Conservation (phyloP, 2,888 invertebrate species). For the Meganola albula region DNA sequence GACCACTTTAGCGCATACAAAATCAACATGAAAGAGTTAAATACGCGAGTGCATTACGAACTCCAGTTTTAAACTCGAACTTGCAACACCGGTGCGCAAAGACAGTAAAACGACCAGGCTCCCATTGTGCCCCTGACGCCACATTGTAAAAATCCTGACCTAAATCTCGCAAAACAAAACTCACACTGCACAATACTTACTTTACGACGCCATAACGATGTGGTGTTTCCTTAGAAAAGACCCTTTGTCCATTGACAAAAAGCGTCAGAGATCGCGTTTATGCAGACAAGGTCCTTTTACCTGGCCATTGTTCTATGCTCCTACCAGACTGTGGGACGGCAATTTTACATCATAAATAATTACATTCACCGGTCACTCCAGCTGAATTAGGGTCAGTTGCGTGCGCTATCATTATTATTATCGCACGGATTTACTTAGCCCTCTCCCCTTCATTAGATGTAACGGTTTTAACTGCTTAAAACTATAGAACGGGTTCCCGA, state of each 20-base stretch:
- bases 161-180: constrained; percentile 74
- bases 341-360: constrained; percentile 69
- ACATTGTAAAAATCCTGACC: constrained; percentile 73
- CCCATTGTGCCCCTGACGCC: constrained; percentile 64
- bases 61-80: constrained; percentile 27
- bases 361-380: constrained; percentile 70
- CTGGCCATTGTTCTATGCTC: constrained; percentile 68
- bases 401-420: constrained; percentile 68
- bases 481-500: constrained; percentile 71
- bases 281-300: constrained; percentile 69
- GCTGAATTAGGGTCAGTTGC: constrained; percentile 65
- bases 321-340: constrained; percentile 68
- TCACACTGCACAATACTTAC: constrained; percentile 66
- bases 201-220: constrained; percentile 76
- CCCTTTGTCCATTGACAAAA: constrained; percentile 75
- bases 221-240: constrained; percentile 75
- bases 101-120: constrained; percentile 50
- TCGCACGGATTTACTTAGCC: constrained; percentile 61
- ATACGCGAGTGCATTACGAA: constrained; percentile 16
- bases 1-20: constrained; percentile 20
- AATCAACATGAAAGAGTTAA: constrained; percentile 24
- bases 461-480: constrained; percentile 77
- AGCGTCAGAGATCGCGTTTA: constrained; percentile 68
- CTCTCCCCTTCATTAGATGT: constrained; percentile 76
- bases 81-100: constrained; percentile 30